Base-by-base conservation (phyloP, 2,797 vertebrate genomes). In the Rhinoraja longicauda region DNA sequence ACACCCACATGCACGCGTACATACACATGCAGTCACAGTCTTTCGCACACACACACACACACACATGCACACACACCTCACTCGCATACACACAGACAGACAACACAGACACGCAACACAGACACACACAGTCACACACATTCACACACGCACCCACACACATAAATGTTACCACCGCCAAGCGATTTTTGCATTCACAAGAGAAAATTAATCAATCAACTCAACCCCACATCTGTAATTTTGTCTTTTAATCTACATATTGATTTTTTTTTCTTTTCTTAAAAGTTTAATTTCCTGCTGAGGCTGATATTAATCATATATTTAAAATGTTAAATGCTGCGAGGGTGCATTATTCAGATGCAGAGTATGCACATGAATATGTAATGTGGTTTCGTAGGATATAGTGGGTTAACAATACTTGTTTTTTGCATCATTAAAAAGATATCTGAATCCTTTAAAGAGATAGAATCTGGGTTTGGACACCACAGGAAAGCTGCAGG, bases 161-260 rank as follows among this genome's bases (percentile, higher is more conserved):
- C 24, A 82, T 24, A 82, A 9, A 53, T 97, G 98, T 99, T 98
- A 99, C 99, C 99, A 99, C 99, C 99, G 98, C 98, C 97, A 98
- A 98, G 98, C 98, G 98, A 97, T 98, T 98, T 36, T 98, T 97
- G 97, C 97, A 98, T 98, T 98, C 98, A 98, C 97, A 97, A 96
- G 97, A 96, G 96, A 97, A 98, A 98, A 98, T 97, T 98, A 99
- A 99, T 99, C 98, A 99, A 99, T 99, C 98, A 98, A 98, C 98
- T 97, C 96, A 97, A 97, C n/a, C 7, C 82, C 26, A 95, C 96
- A 93, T 96, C 96, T 96, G 96, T 97, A 97, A 97, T 97, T 97
- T 96, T 96, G 96, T 96, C 94, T 96, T 95, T 96, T 96, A 94
- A 96, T 96, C 95, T 96, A 93, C 93, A 93, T 97, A 96, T 97